Percentiles rank a stretch among this genome's conserved stretches.
Conservation (phyloP, 2,888 invertebrate genomes). For the Scotopteryx bipunctaria region DNA sequence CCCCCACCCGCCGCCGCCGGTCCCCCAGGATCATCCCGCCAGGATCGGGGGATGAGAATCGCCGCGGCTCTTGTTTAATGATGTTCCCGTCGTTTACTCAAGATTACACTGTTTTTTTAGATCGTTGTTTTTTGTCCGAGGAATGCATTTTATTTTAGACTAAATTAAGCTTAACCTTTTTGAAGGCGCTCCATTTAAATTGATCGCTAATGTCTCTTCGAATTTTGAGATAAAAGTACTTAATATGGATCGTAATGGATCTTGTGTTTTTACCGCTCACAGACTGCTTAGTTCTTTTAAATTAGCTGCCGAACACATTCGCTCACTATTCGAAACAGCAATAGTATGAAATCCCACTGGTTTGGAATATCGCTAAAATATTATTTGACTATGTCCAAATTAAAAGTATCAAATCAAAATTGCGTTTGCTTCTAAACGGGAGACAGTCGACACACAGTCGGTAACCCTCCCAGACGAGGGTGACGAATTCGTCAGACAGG, state of each 20-base stretch:
- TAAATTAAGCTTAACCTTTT: conserved; percentile 25
- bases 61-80: conserved; percentile 69
- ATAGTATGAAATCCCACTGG: too few relatives aligned
- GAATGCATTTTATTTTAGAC: conserved; percentile 37
- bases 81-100: conserved; percentile 72
- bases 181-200: conserved; percentile 5
- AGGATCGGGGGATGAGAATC: conserved; percentile 60
- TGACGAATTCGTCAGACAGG: conserved; percentile 42
- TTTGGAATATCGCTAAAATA: neutral
- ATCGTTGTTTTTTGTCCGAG: conserved; percentile 37
- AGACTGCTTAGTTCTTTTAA: neutral
- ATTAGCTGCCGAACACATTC: neutral
- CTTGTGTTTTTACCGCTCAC: neutral
- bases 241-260: neutral
- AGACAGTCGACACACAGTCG: conserved; percentile 13
- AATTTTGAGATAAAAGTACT: neutral
- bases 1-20: conserved; percentile 38
- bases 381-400: neutral
- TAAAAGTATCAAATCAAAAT: conserved; percentile 10
- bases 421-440: conserved; percentile 8
- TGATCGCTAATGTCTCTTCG: conserved; percentile 6
- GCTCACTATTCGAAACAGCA: neutral
- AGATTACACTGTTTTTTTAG: conserved; percentile 65
- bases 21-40: conserved; percentile 61
- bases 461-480: conserved; percentile 35